A percentile compares a stretch with the other conserved stretches of the same genome.
Evolutionary conservation across 2,113 vertebrate genomes (phyloP).

Genomic region (Myanophis thanlyinensis): DNA sequence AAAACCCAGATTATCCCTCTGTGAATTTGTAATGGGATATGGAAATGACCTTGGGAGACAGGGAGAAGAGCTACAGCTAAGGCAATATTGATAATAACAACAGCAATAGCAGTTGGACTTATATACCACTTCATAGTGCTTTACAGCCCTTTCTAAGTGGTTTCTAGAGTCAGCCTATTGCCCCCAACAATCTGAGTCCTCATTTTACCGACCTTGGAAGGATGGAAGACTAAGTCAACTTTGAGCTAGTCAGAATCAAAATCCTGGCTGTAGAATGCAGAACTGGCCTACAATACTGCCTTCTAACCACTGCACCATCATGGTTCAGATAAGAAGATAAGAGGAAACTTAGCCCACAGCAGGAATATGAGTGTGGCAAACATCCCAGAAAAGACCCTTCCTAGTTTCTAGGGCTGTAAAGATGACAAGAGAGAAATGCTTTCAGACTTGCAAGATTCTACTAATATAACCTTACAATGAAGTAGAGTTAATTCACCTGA

Average conservation of each 20-base stretch:
- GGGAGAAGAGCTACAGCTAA: neutral
- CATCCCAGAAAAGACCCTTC: neutral
- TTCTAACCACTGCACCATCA: neutral
- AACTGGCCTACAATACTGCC: neutral
- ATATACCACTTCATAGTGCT: neutral
- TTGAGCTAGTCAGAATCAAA: neutral
- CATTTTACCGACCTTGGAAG: neutral
- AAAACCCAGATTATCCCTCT: constrained; percentile 59
- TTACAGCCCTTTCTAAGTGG: neutral
- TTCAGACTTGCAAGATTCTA: neutral
- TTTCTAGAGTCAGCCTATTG: neutral
- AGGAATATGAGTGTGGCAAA: neutral
- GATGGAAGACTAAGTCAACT: neutral
- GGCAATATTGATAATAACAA: neutral
- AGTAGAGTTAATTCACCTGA: neutral
- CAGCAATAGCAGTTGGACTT: neutral
- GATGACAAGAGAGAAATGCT: neutral
- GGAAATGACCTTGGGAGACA: neutral
- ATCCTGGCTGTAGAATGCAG: neutral
- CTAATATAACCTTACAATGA: neutral
- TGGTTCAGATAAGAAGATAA: neutral
- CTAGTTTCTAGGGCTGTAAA: neutral
- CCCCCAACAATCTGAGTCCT: neutral
- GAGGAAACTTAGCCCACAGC: neutral
- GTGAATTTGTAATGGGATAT: neutral